Percentiles rank a stretch among this genome's conserved stretches.
These are phyloP conservation scores for Lamellibrachia luymesi DNA, from an alignment of 1,140 invertebrate genomes.

Conservation along the genomic window DNA sequence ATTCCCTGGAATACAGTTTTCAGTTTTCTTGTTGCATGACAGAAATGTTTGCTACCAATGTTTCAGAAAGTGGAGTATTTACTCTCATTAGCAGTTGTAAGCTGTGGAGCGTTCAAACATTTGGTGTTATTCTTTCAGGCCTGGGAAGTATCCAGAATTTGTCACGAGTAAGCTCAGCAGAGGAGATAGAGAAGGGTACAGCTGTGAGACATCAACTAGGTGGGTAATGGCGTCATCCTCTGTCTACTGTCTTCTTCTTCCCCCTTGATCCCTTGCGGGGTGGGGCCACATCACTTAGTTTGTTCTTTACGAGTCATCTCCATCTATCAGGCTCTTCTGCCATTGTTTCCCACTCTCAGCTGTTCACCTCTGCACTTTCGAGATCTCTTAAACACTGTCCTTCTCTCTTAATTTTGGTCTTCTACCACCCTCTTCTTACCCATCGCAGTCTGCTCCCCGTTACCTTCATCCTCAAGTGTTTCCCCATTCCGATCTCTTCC, in stretches of 20 bases:
- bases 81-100: no score
- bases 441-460: no score
- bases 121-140: neutral
- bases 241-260: neutral
- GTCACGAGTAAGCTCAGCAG: neutral
- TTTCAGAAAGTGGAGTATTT: neutral
- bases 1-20: no score
- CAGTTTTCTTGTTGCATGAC: neutral
- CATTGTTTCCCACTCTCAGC: no score
- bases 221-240: neutral
- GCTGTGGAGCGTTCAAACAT: neutral
- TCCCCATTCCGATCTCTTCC: neutral
- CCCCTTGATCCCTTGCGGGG: no score
- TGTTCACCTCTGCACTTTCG: no score
- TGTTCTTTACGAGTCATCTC: neutral
- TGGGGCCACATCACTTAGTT: no score
- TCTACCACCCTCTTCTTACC: no score
- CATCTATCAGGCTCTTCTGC: neutral
- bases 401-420: no score
- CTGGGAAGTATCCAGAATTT: neutral
- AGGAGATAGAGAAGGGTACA: constrained; percentile 6
- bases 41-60: neutral
- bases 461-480: no score
- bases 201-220: constrained; percentile 14
- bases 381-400: no score